A percentile compares a stretch with the other conserved stretches of the same genome.
Conservation (phyloP, 2,113 vertebrate species). For the Rhinichthys klamathensis region DNA sequence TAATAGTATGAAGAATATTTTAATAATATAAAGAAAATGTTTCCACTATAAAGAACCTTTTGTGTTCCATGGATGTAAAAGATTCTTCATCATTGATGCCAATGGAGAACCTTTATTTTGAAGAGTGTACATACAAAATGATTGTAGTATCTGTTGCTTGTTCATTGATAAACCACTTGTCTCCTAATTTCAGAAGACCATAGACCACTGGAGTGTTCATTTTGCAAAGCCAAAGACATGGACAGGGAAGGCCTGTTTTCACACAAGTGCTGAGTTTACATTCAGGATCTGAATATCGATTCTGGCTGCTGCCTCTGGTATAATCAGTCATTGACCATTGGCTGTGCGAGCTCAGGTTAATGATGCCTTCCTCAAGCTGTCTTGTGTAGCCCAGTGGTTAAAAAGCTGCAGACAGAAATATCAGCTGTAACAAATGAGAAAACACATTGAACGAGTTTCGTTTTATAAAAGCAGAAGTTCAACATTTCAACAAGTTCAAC, state of each 20-base stretch:
- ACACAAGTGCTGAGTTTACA: constrained; percentile 19
- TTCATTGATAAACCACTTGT: neutral
- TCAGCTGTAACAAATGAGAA: constrained; percentile 1
- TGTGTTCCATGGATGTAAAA: no score
- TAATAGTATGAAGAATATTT: no score
- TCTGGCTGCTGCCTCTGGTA: constrained; percentile 3
- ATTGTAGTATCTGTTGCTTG: neutral
- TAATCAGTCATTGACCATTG: constrained; percentile 7
- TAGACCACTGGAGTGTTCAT: neutral
- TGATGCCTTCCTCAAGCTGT: constrained; percentile 12
- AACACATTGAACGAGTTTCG: neutral
- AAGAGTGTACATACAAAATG: neutral
- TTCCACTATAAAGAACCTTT: no score
- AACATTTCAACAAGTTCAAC: neutral
- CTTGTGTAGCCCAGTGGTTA: neutral
- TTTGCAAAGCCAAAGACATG: neutral
- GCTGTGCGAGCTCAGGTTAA: neutral
- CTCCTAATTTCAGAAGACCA: neutral
- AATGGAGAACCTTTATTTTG: no score
- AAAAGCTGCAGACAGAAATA: neutral
- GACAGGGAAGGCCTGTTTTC: neutral
- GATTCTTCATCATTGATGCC: no score
- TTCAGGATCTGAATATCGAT: constrained; percentile 1
- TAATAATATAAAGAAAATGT: no score
- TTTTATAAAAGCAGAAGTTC: neutral